Conservation (phyloP, 2,113 vertebrate species). For the Glaucomys volans region DNA sequence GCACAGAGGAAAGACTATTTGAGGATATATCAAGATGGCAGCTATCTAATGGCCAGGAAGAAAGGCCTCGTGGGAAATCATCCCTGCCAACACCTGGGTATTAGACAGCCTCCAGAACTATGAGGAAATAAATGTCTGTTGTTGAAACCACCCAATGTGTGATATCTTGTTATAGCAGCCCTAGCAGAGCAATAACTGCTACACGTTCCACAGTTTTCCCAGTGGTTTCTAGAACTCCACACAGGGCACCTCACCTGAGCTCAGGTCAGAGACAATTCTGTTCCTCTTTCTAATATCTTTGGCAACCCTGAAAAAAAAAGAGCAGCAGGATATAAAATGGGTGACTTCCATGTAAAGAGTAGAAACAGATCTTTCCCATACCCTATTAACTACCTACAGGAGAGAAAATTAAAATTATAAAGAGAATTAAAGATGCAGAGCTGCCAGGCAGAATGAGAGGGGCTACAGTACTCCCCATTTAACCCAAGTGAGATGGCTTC, state of each 20-base stretch:
- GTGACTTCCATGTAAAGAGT: neutral
- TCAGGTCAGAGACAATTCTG: neutral
- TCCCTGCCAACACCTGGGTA: neutral
- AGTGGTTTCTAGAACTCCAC: neutral
- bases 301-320: neutral
- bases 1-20: neutral
- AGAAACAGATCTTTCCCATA: neutral
- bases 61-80: neutral
- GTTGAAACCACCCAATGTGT: neutral
- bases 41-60: neutral
- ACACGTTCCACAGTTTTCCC: neutral
- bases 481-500: neutral
- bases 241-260: neutral
- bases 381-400: neutral
- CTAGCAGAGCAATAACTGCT: too few species aligned
- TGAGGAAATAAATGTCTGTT: neutral
- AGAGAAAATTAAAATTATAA: neutral
- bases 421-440: neutral
- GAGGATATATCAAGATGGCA: neutral
- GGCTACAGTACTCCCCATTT: rapidly evolving
- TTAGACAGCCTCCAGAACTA: neutral
- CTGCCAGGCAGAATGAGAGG: neutral
- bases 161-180: neutral
- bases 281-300: neutral
- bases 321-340: neutral